Evolutionary conservation across 2,888 invertebrate species (phyloP), one percentile per base, ranked within the genome.

Genomic region (Myopa tessellatipennis): DNA sequence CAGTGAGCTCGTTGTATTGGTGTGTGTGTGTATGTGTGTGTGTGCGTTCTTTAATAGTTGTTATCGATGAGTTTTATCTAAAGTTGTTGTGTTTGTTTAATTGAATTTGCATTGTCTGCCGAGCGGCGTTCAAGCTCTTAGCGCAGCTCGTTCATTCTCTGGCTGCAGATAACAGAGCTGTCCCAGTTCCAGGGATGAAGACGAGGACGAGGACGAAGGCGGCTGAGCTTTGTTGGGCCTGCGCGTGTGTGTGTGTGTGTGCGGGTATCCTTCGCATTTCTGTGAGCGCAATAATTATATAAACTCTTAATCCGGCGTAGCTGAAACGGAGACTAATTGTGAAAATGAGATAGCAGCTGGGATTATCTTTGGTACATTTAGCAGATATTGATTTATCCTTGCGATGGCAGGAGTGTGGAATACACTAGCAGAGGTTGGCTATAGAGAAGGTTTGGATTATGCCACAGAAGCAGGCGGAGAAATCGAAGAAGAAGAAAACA

Each of bases 11-110:
- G 7, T 74, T 58, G 60, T 65, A 68, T 34, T 16, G 40, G 74
- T 77, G 74, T 69, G 69, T 74, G 78, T 73, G 77, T 69, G 36
- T 74, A 75, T 76, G 76, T 79, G 72, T 76, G 71, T 68, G 78
- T 79, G n/a, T 10, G 8, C 52, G 4, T 68, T 69, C 68, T 52
- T 69, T 55, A 75, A 75, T 86, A 86, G 86, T 87, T 87, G 80
- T 81, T 87, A 87, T 87, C 87, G 83, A 82, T 76, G 74, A 82
- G 87, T 87, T 87, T 88, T 86, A 88, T 87, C 87, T 38, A 77
- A 83, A 87, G 85, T 86, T 86, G 87, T 88, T 88, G 88, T 88
- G 84, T 88, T 87, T 88, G 87, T 88, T 88, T 88, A 88, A 88
- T 88, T 88, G 88, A 88, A 88, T 88, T 88, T 86, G 84, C 85